Conservation (phyloP, 92 coral and sea anemone species). For the Porites evermanni region DNA sequence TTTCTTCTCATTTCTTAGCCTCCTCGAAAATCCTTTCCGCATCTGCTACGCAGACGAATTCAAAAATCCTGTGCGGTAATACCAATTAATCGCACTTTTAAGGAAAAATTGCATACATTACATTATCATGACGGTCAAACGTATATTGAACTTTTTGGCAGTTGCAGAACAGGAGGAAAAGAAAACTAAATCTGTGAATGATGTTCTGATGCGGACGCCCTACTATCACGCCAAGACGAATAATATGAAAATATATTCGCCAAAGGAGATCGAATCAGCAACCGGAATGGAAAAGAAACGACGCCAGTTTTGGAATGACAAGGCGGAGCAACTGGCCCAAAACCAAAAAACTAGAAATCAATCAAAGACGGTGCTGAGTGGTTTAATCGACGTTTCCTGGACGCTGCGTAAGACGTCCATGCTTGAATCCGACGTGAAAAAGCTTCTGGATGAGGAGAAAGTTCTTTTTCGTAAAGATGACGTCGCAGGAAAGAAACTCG, state of each 20-base stretch:
- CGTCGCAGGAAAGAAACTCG: slow-evolving; percentile 9
- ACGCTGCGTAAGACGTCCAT: slow-evolving; percentile 47
- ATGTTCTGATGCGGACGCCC: slow-evolving; percentile 2
- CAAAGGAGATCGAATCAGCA: slow-evolving; percentile 23
- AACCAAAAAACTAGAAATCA: not conserved
- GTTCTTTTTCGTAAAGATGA: slow-evolving; percentile 26
- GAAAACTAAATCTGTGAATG: slow-evolving; percentile 18
- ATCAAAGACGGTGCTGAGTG: slow-evolving; percentile 22
- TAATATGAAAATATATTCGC: slow-evolving; percentile 47
- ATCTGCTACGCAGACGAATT: too few relatives aligned
- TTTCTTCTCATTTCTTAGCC: not conserved
- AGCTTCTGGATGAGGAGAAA: slow-evolving; percentile 42
- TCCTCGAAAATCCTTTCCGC: too few relatives aligned
- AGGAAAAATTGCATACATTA: slow-evolving; percentile 1
- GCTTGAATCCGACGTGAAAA: slow-evolving; percentile 46
- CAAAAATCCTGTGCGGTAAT: not conserved
- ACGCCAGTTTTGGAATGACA: slow-evolving; percentile 55
- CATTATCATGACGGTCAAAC: not conserved
- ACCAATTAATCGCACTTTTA: not conserved
- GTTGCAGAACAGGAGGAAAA: slow-evolving; percentile 1
- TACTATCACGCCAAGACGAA: slow-evolving; percentile 49
- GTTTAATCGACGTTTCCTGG: slow-evolving; percentile 65
- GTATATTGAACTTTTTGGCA: slow-evolving; percentile 16
- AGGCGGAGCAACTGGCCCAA: slow-evolving; percentile 48
- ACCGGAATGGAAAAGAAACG: slow-evolving; percentile 44